These are phyloP conservation scores for Aspidiotus rigidus DNA, from an alignment of 2,888 invertebrate species.

Conservation along the genomic window DNA sequence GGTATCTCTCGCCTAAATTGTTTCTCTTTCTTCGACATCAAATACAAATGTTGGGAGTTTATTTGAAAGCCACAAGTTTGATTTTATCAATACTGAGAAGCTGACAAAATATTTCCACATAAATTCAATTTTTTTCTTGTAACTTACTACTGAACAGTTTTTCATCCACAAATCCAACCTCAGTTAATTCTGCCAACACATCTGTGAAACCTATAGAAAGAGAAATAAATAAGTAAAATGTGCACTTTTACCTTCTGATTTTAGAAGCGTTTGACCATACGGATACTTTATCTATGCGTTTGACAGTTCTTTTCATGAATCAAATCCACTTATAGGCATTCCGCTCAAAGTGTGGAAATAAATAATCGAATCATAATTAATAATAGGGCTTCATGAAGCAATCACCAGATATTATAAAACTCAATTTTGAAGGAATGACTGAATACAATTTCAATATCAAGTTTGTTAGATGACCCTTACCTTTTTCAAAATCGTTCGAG, in stretches of 20 bases:
- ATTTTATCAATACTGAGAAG: too few relatives aligned
- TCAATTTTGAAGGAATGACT: background rate
- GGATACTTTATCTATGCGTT: too few relatives aligned
- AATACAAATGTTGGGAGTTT: background rate
- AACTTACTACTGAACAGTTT: slow-evolving; percentile 73
- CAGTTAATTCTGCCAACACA: slow-evolving; percentile 71
- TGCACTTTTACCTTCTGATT: too few relatives aligned
- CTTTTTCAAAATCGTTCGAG: background rate
- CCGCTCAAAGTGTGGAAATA: too few relatives aligned
- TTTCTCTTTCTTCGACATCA: background rate
- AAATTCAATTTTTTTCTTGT: too few relatives aligned
- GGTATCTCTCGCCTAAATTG: background rate
- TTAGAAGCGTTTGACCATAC: too few relatives aligned
- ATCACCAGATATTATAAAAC: background rate
- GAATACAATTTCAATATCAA: background rate
- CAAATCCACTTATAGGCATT: too few relatives aligned
- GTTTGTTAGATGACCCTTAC: background rate
- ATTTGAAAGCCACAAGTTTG: background rate
- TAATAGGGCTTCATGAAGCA: too few relatives aligned
- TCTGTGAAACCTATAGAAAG: slow-evolving; percentile 62
- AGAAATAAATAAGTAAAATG: background rate
- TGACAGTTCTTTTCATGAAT: too few relatives aligned
- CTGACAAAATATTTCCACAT: background rate
- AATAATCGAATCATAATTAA: too few relatives aligned
- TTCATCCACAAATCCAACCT: slow-evolving; percentile 67